Conservation (phyloP, 2,113 vertebrate species). For the Eidolon helvum region DNA sequence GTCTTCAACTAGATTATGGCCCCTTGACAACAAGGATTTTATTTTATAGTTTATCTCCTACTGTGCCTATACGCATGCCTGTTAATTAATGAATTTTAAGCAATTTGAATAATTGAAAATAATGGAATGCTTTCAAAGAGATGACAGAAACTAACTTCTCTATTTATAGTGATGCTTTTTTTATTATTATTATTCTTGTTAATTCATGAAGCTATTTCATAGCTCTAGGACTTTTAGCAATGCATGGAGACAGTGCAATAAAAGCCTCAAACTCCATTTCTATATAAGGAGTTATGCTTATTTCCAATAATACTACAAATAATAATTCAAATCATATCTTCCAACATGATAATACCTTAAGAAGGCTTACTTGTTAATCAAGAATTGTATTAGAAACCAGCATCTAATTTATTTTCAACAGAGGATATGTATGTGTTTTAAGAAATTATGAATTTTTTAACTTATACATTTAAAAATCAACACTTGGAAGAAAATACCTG, state of each 20-base stretch:
- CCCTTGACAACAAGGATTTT: background rate
- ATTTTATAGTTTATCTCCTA: background rate
- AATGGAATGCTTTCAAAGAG: background rate
- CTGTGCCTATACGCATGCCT: background rate
- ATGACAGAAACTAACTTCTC: background rate
- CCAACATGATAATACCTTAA: background rate
- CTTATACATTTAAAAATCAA: background rate
- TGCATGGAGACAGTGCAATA: background rate
- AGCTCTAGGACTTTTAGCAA: background rate
- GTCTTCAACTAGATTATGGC: background rate
- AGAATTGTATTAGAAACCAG: background rate
- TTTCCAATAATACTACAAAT: background rate
- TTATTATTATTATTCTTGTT: background rate
- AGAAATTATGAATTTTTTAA: background rate
- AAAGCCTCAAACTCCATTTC: background rate
- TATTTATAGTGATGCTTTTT: background rate
- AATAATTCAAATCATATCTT: background rate
- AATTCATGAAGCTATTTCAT: background rate
- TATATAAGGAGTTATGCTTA: background rate
- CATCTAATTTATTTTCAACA: background rate
- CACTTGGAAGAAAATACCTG: background rate
- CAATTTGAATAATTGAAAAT: slow-evolving; percentile 47
- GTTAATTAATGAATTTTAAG: slow-evolving; percentile 31
- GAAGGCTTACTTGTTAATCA: background rate
- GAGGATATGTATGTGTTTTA: background rate